These are phyloP conservation scores for Loriculus beryllinus DNA, from an alignment of 2,797 vertebrate species.

Conservation along the genomic window DNA sequence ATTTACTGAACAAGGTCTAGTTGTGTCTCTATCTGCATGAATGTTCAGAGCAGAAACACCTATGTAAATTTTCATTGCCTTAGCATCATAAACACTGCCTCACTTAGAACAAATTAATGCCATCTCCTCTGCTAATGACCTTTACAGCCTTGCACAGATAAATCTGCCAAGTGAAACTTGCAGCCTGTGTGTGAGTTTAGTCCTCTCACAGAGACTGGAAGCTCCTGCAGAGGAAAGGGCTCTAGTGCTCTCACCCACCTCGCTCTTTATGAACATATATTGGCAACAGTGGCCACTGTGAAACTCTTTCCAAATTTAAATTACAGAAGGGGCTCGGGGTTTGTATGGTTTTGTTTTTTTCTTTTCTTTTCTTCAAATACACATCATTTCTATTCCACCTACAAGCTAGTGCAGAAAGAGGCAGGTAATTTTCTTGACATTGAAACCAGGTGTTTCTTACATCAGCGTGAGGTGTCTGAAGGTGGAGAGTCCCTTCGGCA, in stretches of 20 bases:
- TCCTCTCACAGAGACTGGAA: background rate
- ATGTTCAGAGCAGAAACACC: background rate
- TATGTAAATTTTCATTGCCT: conserved; percentile 36
- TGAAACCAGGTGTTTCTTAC: conserved; percentile 79
- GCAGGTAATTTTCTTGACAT: background rate
- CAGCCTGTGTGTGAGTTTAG: background rate
- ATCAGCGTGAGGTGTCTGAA: conserved; percentile 93
- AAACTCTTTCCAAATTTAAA: conserved; percentile 8
- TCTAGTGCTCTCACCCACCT: background rate
- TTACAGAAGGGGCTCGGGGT: background rate
- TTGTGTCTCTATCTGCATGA: background rate
- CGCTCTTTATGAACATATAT: background rate
- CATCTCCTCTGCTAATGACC: conserved; percentile 29
- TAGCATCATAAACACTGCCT: background rate
- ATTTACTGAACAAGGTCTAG: background rate
- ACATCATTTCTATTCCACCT: background rate
- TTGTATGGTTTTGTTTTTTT: background rate
- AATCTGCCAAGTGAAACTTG: background rate
- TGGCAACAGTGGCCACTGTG: background rate
- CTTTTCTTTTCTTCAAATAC: fast-evolving
- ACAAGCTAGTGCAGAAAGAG: background rate
- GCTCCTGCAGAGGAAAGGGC: background rate
- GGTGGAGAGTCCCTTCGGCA: conserved; percentile 87
- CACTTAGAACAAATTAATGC: conserved; percentile 24
- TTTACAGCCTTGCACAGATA: background rate